Percentiles rank a stretch among this genome's conserved stretches.
Evolutionary conservation across 64 coral and sea anemone genomes (phyloP).

Genomic region (Stichodactyla helianthus): DNA sequence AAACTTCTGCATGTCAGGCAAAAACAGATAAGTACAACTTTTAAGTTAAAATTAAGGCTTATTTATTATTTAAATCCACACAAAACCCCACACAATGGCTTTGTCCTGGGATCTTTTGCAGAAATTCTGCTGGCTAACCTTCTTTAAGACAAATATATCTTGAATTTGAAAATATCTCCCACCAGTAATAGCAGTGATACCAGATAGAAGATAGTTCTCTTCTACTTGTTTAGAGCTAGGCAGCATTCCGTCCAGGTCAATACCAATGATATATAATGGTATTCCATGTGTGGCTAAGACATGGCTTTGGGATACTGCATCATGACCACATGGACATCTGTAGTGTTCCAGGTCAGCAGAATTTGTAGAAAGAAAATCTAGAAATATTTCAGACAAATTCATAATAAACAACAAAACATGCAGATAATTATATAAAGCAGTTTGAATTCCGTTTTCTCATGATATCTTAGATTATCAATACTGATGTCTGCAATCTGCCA

Average conservation of each 20-base stretch:
- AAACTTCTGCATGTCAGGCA: too few species aligned
- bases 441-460: too few species aligned
- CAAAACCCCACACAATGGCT: too few species aligned
- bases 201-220: neutral
- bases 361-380: neutral
- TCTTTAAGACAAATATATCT: neutral
- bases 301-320: neutral
- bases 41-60: too few species aligned
- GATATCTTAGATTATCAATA: too few species aligned
- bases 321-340: neutral
- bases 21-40: too few species aligned
- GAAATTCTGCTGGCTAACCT: neutral
- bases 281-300: neutral
- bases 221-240: neutral
- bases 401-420: too few species aligned
- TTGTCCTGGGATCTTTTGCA: too few species aligned
- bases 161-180: neutral
- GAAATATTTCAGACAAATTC: neutral
- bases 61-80: too few species aligned
- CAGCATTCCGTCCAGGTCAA: neutral
- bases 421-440: too few species aligned
- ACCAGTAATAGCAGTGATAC: neutral
- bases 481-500: too few species aligned
- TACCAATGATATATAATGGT: constrained; percentile 19
- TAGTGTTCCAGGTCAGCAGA: constrained; percentile 12